Percentiles rank a stretch among this genome's conserved stretches.
Conservation (phyloP, 2,113 vertebrate genomes). For the Nothoprocta perdicaria region DNA sequence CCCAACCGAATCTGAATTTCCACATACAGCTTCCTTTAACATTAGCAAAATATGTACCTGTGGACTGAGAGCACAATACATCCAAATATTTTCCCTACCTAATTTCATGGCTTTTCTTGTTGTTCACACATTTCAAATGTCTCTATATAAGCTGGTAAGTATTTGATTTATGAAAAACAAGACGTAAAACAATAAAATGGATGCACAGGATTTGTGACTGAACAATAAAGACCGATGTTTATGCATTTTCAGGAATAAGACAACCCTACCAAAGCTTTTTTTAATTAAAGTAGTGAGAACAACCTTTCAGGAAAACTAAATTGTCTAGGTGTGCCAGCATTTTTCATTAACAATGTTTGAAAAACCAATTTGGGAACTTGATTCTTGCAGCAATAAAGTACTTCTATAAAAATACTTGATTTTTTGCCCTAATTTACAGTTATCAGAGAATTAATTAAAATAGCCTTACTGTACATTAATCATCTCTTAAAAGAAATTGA, state of each 20-base stretch:
- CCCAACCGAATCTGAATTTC: not conserved
- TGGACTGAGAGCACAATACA: not conserved
- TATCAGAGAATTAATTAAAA: not conserved
- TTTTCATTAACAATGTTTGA: not conserved
- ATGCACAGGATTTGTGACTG: not conserved
- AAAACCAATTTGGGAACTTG: not conserved
- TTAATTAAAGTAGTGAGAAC: not conserved
- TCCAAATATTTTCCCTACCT: not conserved
- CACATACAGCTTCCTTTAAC: not conserved
- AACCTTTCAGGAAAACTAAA: not conserved
- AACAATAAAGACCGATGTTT: not conserved
- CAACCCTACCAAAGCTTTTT: not conserved
- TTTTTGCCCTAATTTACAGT: not conserved
- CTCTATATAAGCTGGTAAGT: not conserved
- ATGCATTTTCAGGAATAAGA: not conserved
- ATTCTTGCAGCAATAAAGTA: not conserved
- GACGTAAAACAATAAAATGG: not conserved
- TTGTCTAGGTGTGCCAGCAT: not conserved
- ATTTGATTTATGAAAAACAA: not conserved
- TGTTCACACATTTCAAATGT: not conserved
- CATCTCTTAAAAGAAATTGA: not conserved
- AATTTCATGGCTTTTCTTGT: not conserved
- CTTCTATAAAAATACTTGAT: not conserved
- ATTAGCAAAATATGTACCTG: not conserved
- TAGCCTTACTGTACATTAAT: not conserved